phyloP scores from a whole-genome alignment of 2,113 vertebrate species.

The Oreochromis spilurus region DNA sequence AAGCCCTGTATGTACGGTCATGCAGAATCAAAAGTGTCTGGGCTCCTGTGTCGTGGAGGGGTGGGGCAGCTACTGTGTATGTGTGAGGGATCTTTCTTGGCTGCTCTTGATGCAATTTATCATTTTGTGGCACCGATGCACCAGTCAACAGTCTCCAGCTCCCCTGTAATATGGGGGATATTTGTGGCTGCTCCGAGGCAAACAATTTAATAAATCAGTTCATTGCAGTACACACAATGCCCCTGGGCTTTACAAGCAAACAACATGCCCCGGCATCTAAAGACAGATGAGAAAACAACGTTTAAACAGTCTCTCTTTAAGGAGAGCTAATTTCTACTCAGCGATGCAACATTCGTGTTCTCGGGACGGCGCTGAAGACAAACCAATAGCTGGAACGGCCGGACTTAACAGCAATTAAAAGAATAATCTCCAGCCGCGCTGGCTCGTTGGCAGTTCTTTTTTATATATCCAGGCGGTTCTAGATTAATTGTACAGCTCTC shows the following conservation, averaged over 20 bases:
- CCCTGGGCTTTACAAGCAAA: slow-evolving; percentile 49
- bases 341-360: slow-evolving; percentile 9
- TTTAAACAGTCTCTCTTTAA: slow-evolving; percentile 31
- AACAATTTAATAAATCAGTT: slow-evolving; percentile 69
- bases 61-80: not conserved
- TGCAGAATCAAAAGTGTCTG: not conserved
- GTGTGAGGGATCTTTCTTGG: not conserved
- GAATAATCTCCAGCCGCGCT: not conserved
- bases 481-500: slow-evolving; percentile 50
- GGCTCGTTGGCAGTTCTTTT: slow-evolving; percentile 9
- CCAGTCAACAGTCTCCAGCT: slow-evolving; percentile 41
- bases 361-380: not conserved
- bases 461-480: slow-evolving; percentile 22
- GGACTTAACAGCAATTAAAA: slow-evolving; percentile 32
- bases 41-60: not conserved
- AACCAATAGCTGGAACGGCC: not conserved
- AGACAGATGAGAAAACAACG: slow-evolving; percentile 38
- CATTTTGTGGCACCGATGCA: slow-evolving; percentile 22
- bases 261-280: slow-evolving; percentile 29
- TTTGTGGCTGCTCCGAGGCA: slow-evolving; percentile 54
- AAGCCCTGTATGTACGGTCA: not conserved
- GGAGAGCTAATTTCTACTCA: not conserved
- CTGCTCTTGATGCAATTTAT: slow-evolving; percentile 48
- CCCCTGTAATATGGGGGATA: slow-evolving; percentile 42
- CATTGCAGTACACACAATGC: slow-evolving; percentile 26